Conservation (phyloP, 2,888 invertebrate species). For the Parascotia fuliginaria region DNA sequence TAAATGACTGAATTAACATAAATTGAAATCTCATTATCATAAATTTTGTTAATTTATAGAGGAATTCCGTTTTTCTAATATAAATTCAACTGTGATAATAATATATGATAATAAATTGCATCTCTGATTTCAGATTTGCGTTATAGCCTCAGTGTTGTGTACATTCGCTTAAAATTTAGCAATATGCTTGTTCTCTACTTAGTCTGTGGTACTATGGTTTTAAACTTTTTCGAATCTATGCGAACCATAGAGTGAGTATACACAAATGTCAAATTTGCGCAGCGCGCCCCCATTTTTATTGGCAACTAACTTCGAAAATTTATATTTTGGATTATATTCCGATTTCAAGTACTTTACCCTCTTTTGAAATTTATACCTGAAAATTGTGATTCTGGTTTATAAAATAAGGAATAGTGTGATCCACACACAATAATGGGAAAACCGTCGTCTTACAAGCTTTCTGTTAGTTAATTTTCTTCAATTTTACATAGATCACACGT, state of each 20-base stretch:
- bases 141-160: no score
- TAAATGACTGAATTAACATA: no score
- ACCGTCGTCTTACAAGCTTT: conserved; percentile 49
- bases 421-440: conserved; percentile 55
- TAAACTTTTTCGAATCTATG: background rate
- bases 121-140: no score
- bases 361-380: background rate
- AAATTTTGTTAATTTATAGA: no score
- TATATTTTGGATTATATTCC: background rate
- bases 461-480: conserved; percentile 58
- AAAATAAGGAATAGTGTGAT: background rate
- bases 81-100: no score
- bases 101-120: no score
- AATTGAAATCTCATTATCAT: no score
- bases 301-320: background rate
- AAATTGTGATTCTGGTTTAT: conserved; percentile 1
- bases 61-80: no score
- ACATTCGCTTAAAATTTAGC: no score
- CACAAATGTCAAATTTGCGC: background rate
- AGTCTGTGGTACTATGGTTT: background rate
- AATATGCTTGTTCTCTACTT: no score
- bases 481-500: conserved; percentile 16
- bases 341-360: background rate
- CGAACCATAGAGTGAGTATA: background rate
- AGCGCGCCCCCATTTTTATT: conserved; percentile 5